Evolutionary conservation across 2,113 vertebrate species (phyloP), one percentile per base, ranked within the genome.

Genomic region (Patagioenas fasciata): DNA sequence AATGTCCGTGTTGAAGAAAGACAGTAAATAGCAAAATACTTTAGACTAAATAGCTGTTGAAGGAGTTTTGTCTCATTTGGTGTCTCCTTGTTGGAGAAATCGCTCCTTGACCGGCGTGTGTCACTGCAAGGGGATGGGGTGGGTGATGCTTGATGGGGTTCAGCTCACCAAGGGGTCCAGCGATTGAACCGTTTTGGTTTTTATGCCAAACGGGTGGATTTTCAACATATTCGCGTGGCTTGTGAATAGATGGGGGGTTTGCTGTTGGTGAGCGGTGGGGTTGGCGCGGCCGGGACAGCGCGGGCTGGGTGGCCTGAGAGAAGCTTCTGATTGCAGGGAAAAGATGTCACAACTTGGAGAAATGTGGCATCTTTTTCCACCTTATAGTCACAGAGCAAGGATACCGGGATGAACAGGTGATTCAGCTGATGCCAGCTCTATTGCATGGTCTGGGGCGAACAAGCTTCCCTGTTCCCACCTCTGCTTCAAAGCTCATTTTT

Each of bases 241-340:
- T 15, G 26, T 13, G 58, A 53, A 17, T n/a, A 8, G 9, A 15
- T 0, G 9, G 4, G 38, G 17, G 28, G 31, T 21, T 5, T 2
- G 8, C 10, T 4, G 57, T 5, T 11, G 36, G 1, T 8, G 4
- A 5, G 28, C 1, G 17, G 54, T 40, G 40, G 40, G 40, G 40
- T 12, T 40, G 40, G 40, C 40, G 40, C 40, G 13, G 42, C 42
- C 15, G 42, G 15, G 42, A 16, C 42, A 42, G 15, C 42, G 15
- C 42, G 16, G 42, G 42, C 42, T 15, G 15, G 15, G 15, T 42
- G 42, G 14, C 42, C 15, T 42, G 42, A 42, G 42, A 42, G 15
- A 13, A 42, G 6, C 42, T 42, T 42, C 15, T 42, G 15, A 42
- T 42, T 15, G 15, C 42, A 42, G 15, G 42, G 15, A 42, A 16